Percentiles rank a stretch among this genome's conserved stretches.
Evolutionary conservation across 2,113 vertebrate species (phyloP).

Genomic region (Saccopteryx leptura): DNA sequence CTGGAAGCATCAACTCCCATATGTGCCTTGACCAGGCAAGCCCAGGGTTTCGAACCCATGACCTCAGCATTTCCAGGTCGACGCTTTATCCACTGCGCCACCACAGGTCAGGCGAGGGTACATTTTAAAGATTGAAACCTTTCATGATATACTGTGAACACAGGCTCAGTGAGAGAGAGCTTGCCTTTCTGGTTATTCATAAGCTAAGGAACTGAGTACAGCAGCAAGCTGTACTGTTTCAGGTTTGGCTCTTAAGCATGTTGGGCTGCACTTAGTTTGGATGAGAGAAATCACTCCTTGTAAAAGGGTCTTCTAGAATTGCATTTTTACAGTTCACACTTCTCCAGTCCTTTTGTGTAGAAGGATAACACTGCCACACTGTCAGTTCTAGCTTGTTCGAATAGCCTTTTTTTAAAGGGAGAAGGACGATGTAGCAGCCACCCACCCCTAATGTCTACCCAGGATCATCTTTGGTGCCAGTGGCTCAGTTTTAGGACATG

Average conservation of each 20-base stretch:
- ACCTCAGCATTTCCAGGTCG: too few species aligned
- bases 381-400: background rate
- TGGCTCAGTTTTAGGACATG: background rate
- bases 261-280: background rate
- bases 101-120: too few species aligned
- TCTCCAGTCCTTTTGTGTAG: background rate
- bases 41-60: too few species aligned
- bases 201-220: background rate
- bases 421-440: background rate
- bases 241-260: background rate
- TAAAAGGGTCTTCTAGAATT: background rate
- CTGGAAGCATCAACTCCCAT: too few species aligned
- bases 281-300: background rate
- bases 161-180: background rate
- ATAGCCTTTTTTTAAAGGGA: background rate
- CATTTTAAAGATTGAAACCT: conserved; percentile 62
- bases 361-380: background rate
- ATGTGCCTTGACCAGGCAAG: too few species aligned
- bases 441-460: background rate
- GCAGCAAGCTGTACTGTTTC: background rate
- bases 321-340: background rate
- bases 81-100: too few species aligned
- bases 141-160: conserved; percentile 34
- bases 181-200: conserved; percentile 17
- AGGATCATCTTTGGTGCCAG: background rate